Base-by-base conservation (phyloP, 2,113 vertebrate species). In the Rhinichthys klamathensis region DNA sequence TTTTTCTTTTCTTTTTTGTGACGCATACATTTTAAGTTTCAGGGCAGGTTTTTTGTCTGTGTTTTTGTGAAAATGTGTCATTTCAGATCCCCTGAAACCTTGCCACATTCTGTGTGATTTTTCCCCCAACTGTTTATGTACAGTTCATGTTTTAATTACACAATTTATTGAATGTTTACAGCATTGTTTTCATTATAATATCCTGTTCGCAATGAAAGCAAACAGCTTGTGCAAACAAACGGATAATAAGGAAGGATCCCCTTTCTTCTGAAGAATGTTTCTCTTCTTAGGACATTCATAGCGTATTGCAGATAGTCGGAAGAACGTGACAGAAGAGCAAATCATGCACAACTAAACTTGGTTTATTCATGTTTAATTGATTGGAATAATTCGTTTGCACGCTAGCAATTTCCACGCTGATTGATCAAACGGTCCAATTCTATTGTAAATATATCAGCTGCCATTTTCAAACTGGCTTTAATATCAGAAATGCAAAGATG, bases 21-120 rank as follows among this genome's bases (percentile, higher is more conserved):
- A 87, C 84, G 87, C 84, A 90, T 88, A 90, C 81, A 23, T 13
- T 70, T 70, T 67, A 18, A 11, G 56, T 73, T 32, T 76, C 74
- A 83, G 21, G 27, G 15, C 15, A 76, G 35, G 38, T 44, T 49
- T 75, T n/a, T 15, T 15, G 16, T 74, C 25, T 70, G 49, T 32
- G 49, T 25, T 23, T 61, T 61, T 35, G 30, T 41, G 35, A 63
- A 8, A 61, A 79, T 44, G 25, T 80, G 41, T 83, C 79, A 51
- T 12, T 44, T 58, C 41, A 58, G 83, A 77, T 82, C 25, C n/a
- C 8, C 58, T 41, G 8, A 54, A 76, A 30, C 32, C 63, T 65
- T 72, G 60, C 73, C 76, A 49, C 32, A 84, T 56, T 70, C 46
- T 46, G 67, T 65, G 80, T 49, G 8, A 4, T 35, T 35, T 2